Conservation (phyloP, 2,113 vertebrate genomes). For the Phalacrocorax pelagicus region DNA sequence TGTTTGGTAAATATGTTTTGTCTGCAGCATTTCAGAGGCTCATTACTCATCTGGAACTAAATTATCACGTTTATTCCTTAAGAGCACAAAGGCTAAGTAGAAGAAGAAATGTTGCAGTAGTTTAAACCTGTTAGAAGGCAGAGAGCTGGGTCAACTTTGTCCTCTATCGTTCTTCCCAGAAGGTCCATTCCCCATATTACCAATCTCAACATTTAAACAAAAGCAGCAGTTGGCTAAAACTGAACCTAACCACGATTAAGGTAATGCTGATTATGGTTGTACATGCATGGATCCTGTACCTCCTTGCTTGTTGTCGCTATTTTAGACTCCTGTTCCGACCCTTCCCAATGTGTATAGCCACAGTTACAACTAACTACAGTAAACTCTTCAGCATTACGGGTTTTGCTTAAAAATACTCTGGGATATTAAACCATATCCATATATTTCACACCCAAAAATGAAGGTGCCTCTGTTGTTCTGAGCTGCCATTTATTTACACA, state of each 20-base stretch:
- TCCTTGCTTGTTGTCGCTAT: neutral
- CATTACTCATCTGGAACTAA: neutral
- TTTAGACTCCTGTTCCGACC: neutral
- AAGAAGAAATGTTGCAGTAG: neutral
- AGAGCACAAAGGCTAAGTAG: neutral
- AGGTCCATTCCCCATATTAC: neutral
- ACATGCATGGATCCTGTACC: neutral
- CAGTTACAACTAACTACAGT: neutral
- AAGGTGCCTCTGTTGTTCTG: neutral
- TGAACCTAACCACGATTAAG: neutral
- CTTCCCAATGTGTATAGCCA: neutral
- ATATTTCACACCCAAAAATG: neutral
- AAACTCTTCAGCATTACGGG: neutral
- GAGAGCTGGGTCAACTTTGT: neutral
- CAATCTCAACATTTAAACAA: neutral
- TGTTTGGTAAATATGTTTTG: slow-evolving; percentile 6
- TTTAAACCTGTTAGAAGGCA: neutral
- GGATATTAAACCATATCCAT: neutral
- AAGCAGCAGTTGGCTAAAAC: neutral
- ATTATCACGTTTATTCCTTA: neutral
- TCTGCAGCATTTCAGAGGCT: neutral
- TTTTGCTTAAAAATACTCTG: neutral
- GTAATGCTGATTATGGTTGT: neutral
- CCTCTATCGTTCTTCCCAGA: neutral
- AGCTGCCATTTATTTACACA: neutral